A percentile compares a stretch with the other conserved stretches of the same genome.
phyloP scores from a whole-genome alignment of 2,888 invertebrate genomes.

The Agrotis exclamationis region DNA sequence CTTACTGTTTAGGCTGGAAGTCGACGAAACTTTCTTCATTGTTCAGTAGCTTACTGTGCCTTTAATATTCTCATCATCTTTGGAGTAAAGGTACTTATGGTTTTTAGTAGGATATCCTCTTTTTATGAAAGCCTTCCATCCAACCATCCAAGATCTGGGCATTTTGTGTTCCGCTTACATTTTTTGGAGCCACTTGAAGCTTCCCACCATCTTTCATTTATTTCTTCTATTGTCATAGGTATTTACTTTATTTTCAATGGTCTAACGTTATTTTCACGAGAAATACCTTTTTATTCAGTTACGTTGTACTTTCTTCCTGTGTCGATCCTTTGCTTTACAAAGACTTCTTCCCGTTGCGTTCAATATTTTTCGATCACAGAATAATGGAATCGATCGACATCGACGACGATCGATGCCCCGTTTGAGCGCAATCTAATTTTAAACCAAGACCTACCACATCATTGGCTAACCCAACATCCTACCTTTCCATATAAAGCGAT shows the following conservation, averaged over 20 bases:
- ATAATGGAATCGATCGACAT: not conserved
- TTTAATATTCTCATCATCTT: not conserved
- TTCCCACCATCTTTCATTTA: not conserved
- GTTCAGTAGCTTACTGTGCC: too few species aligned
- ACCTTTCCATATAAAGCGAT: constrained; percentile 72
- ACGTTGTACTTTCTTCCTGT: not conserved
- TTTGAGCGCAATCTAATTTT: not conserved
- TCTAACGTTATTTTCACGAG: not conserved
- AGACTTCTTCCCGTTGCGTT: not conserved
- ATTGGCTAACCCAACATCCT: constrained; percentile 18
- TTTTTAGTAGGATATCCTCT: too few species aligned
- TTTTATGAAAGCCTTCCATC: too few species aligned
- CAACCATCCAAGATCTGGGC: too few species aligned
- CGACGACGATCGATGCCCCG: not conserved
- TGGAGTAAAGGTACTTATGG: too few species aligned
- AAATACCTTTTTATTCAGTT: not conserved
- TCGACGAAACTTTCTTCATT: not conserved
- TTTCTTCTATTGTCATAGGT: not conserved
- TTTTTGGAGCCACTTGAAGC: not conserved
- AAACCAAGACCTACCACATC: constrained; percentile 6
- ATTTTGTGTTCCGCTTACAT: too few species aligned
- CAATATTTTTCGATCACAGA: not conserved
- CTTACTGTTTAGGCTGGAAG: not conserved
- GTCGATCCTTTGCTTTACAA: not conserved
- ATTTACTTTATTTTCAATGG: not conserved